phyloP scores from a whole-genome alignment of 1,140 invertebrate species.

The Drosophila pandora region DNA sequence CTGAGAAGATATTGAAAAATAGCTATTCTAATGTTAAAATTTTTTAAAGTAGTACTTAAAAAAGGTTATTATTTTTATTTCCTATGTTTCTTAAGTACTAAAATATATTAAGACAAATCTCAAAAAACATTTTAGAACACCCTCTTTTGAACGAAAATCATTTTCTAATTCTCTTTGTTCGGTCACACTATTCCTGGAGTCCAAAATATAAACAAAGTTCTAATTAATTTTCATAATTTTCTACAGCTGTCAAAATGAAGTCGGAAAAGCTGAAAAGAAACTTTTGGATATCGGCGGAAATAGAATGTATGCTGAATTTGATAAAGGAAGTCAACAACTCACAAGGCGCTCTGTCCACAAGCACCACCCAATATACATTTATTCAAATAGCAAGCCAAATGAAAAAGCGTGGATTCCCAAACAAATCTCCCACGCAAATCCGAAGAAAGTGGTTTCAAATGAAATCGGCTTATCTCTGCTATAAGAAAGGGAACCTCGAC shows the following conservation, averaged over 20 bases:
- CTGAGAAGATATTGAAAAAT: too few relatives aligned
- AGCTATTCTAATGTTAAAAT: too few relatives aligned
- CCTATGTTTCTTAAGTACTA: too few relatives aligned
- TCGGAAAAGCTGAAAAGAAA: constrained; percentile 70
- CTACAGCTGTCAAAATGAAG: constrained; percentile 44
- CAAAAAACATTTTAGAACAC: background rate
- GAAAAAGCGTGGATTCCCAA: constrained; percentile 72
- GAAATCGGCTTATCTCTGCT: constrained; percentile 77
- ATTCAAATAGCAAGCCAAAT: constrained; percentile 72
- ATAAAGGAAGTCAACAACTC: constrained; percentile 57
- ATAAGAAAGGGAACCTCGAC: constrained; percentile 75
- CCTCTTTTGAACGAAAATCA: background rate
- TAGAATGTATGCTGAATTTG: constrained; percentile 74
- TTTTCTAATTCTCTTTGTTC: background rate
- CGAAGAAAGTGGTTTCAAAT: constrained; percentile 79
- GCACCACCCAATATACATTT: constrained; percentile 73
- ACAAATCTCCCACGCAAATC: constrained; percentile 74
- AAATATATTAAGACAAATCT: too few relatives aligned
- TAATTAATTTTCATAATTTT: background rate
- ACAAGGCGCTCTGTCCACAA: constrained; percentile 51
- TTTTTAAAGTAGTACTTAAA: too few relatives aligned
- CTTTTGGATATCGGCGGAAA: constrained; percentile 73
- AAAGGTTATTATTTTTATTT: too few relatives aligned
- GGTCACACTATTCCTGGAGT: constrained; percentile 14
- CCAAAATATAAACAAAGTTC: constrained; percentile 6